phyloP scores from a whole-genome alignment of 2,888 invertebrate species.

The Lepidocyrtoides sp. region DNA sequence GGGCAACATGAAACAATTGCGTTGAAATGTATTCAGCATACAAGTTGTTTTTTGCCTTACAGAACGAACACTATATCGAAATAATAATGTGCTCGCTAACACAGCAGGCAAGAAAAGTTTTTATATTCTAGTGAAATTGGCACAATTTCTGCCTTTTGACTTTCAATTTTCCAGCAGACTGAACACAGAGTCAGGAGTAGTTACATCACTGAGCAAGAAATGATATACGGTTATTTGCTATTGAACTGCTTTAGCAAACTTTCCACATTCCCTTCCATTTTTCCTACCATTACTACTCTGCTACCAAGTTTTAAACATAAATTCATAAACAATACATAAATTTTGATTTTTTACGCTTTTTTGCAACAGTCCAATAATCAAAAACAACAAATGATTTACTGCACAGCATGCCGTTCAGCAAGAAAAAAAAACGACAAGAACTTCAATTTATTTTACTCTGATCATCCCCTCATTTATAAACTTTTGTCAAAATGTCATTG shows the following conservation, averaged over 20 bases:
- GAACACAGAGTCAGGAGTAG: background rate
- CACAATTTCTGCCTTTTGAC: conserved; percentile 30
- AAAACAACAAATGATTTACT: background rate
- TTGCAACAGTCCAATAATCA: background rate
- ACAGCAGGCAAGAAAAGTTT: background rate
- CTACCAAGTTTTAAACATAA: background rate
- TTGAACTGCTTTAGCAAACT: too few relatives aligned
- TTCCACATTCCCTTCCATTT: too few relatives aligned
- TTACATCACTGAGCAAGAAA: background rate
- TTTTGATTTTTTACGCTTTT: background rate
- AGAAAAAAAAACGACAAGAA: too few relatives aligned
- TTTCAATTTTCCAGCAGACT: conserved; percentile 19
- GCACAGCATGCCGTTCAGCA: background rate
- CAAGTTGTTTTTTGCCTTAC: too few relatives aligned
- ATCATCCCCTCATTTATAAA: too few relatives aligned
- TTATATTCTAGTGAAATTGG: background rate
- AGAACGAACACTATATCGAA: too few relatives aligned
- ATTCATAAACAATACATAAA: background rate
- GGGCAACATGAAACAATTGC: too few relatives aligned
- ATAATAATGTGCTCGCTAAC: too few relatives aligned
- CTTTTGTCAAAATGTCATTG: too few relatives aligned
- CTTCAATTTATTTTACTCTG: too few relatives aligned
- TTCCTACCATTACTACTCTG: background rate
- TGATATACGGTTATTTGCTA: conserved; percentile 1
- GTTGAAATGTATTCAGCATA: too few relatives aligned